phyloP scores from a whole-genome alignment of 2,888 invertebrate species.

The Drosophila affinis region DNA sequence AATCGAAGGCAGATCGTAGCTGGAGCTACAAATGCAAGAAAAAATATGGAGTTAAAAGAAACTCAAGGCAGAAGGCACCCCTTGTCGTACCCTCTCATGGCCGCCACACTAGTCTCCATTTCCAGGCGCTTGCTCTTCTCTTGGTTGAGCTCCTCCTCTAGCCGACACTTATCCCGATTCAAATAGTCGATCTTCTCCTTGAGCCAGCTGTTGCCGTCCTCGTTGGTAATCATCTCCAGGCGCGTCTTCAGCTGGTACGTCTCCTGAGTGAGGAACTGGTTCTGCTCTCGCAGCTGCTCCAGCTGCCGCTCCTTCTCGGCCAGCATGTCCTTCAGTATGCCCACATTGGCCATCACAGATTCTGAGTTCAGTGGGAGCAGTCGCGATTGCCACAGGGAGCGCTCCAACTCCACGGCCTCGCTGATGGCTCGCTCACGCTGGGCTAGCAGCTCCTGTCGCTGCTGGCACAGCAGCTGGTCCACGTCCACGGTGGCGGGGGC shows the following conservation, averaged over 20 bases:
- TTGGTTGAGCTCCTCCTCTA: conserved; percentile 84
- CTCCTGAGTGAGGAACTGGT: conserved; percentile 86
- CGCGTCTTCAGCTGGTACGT: conserved; percentile 88
- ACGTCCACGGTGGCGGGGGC: conserved; percentile 64
- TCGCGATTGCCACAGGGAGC: conserved; percentile 82
- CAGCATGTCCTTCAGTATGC: conserved; percentile 87
- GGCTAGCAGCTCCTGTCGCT: conserved; percentile 86
- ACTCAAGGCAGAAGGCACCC: neutral
- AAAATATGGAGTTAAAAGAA: neutral
- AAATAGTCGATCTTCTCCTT: conserved; percentile 84
- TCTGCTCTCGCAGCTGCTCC: conserved; percentile 87
- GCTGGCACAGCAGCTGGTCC: conserved; percentile 88
- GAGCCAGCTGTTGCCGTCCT: conserved; percentile 85
- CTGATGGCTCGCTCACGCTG: conserved; percentile 86
- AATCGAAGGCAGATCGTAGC: conserved; percentile 63
- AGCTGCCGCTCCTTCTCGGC: conserved; percentile 90
- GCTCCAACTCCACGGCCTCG: conserved; percentile 85
- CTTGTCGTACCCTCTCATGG: conserved; percentile 83
- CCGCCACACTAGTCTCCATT: conserved; percentile 85
- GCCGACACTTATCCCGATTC: conserved; percentile 84
- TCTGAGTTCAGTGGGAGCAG: conserved; percentile 75
- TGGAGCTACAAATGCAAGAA: conserved; percentile 61
- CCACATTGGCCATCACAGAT: conserved; percentile 85
- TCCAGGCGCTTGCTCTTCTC: conserved; percentile 82
- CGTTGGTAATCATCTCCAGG: conserved; percentile 88